Base-by-base conservation (phyloP, 2,797 vertebrate species). In the Chromis chromis region DNA sequence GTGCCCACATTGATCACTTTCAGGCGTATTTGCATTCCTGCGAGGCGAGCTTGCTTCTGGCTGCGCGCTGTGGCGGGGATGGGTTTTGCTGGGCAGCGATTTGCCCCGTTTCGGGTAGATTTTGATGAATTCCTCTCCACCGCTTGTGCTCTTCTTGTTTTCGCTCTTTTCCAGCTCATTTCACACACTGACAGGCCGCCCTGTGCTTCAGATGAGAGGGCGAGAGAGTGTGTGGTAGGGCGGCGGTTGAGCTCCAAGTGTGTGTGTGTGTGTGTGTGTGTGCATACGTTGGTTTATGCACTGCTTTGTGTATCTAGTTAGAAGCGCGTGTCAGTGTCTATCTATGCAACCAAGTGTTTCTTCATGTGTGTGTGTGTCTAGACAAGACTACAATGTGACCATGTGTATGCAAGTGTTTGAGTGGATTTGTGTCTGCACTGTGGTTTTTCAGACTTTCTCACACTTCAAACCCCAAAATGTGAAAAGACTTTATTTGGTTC, bases 81-180 rank as follows among this genome's bases (percentile, higher is more conserved):
- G 59, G 25, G 3, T 75, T 78, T 68, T 57, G 54, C 25, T 24
- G 49, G 62, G 61, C 28, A 27, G 54, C 0, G 4, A 36, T 76
- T 61, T 31, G 25, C 54, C 52, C 31, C 1, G 65, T 74, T 46
- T 58, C 16, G 25, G 46, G 53, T 25, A 70, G 33, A 53, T 61
- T 62, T 70, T 25, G 61, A 66, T 48, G 55, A 59, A 78, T 82
- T 83, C 81, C 73, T 60, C 76, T 67, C 31, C 1, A 56, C 71
- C 25, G 17, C 70, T 71, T 72, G 73, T 77, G 54, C 71, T 65
- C 63, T 27, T 58, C 39, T 74, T 82, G 63, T 84, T 80, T 84
- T 78, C 50, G 64, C 79, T 89, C 79, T 87, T 86, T 84, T 86
- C 80, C 75, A 73, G 74, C 74, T 91, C 83, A 81, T 89, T 86